Evolutionary conservation across 1,140 invertebrate genomes (phyloP), one percentile per base, ranked within the genome.

Genomic region (Sesamia nonagrioides): DNA sequence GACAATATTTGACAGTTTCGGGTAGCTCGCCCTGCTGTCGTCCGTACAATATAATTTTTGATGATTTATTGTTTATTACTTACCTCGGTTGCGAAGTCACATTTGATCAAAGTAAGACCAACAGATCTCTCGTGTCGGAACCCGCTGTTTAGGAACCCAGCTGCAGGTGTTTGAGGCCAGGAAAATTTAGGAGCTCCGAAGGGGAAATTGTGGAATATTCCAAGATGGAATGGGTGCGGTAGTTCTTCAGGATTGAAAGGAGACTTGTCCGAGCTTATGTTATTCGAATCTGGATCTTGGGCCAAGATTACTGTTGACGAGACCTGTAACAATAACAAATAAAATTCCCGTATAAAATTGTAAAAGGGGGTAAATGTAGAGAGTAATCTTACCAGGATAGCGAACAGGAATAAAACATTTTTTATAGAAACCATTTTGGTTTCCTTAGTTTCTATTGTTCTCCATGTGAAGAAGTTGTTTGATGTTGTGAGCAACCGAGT

Each of bases 71-170:
- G 9, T 35, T 45, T 13, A 45, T 45, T 11, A 48, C 68, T 79
- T 82, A 84, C 83, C 61, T 80, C 61, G 52, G 76, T 58, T 52
- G 72, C 75, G 33, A 58, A 82, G 61, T 84, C 80, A 68, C 83
- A 84, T 54, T 18, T 48, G 11, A 66, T 27, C 0, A 66, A 40
- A 66, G 18, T 8, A 21, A 40, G 63, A 33, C 45, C 40, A 17
- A n/a, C 37, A 1, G 63, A 9, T 40, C 63, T 45, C 63, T 66
- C 45, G 1, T 66, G 37, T 27, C 63, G 63, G 6, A 17, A 13
- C 4, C 9, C 63, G 9, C 17, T n/a, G 15, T 13, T n/a, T 1
- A 18, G 17, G 37, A 66, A 35, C n/a, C 58, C 58, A 40, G 33
- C 15, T 61, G 33, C 58, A 40, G 58, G 33, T 2, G 40, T 8